phyloP scores from a whole-genome alignment of 2,888 invertebrate genomes.

The Chymomyza fuscimana region DNA sequence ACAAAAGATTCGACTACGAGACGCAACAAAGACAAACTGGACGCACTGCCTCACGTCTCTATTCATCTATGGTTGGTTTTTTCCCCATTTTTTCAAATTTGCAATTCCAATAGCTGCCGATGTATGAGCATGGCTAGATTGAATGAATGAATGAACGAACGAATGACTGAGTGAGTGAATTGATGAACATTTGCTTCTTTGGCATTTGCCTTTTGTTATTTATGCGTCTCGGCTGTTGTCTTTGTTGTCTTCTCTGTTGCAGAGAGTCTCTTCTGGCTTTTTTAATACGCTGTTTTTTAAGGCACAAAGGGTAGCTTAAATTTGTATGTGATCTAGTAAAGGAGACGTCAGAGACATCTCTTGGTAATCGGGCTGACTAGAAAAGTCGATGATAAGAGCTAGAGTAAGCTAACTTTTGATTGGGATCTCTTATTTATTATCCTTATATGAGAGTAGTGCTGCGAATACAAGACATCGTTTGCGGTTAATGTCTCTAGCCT shows the following conservation, averaged over 20 bases:
- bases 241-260: background rate
- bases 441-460: too few species aligned
- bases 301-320: too few species aligned
- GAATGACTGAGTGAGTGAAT: background rate
- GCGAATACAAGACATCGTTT: too few species aligned
- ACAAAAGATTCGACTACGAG: slow-evolving; percentile 53
- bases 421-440: too few species aligned
- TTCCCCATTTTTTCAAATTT: slow-evolving; percentile 32
- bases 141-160: background rate
- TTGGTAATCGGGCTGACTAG: too few species aligned
- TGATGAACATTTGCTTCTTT: background rate
- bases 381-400: too few species aligned
- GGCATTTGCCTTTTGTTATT: slow-evolving; percentile 50
- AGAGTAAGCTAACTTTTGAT: too few species aligned
- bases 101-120: slow-evolving; percentile 42
- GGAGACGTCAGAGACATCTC: too few species aligned
- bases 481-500: too few species aligned
- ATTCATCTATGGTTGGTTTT: slow-evolving; percentile 10
- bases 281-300: too few species aligned
- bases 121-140: background rate
- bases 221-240: slow-evolving; percentile 34
- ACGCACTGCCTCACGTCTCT: slow-evolving; percentile 11
- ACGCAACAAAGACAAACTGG: slow-evolving; percentile 16
- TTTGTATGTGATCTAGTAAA: too few species aligned
- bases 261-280: too few species aligned